Conservation (phyloP, 2,797 vertebrate genomes). For the Bradypodion ventrale region DNA sequence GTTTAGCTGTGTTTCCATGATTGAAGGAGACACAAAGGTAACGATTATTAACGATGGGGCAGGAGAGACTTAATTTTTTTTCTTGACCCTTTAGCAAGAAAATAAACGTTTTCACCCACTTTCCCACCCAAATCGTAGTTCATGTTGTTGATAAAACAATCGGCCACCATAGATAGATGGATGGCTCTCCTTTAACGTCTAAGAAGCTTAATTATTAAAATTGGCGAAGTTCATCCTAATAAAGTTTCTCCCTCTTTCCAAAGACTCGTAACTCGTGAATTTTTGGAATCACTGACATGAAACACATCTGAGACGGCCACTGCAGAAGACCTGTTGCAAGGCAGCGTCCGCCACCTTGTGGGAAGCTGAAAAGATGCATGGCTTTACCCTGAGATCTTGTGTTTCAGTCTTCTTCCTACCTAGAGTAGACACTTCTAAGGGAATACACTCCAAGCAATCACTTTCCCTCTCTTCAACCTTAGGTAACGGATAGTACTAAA, state of each 20-base stretch:
- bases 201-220: slow-evolving; percentile 1
- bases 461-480: neutral
- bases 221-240: slow-evolving; percentile 49
- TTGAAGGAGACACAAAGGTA: slow-evolving; percentile 36
- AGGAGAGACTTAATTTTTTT: no score
- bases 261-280: slow-evolving; percentile 52
- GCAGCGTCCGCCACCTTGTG: slow-evolving; percentile 76
- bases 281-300: slow-evolving; percentile 46
- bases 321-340: slow-evolving; percentile 50
- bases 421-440: neutral
- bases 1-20: slow-evolving; percentile 38
- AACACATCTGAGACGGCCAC: slow-evolving; percentile 41
- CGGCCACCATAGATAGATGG: slow-evolving; percentile 9
- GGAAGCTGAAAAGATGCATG: slow-evolving; percentile 47
- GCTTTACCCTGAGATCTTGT: slow-evolving; percentile 3
- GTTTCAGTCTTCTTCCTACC: neutral
- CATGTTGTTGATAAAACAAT: slow-evolving; percentile 16
- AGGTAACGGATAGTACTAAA: neutral
- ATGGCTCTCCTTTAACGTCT: neutral
- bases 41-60: neutral
- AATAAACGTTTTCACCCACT: neutral
- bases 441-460: neutral
- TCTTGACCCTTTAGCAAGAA: neutral
- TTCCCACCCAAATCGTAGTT: neutral
- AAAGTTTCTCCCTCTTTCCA: slow-evolving; percentile 58